Base-by-base conservation (phyloP, 1,140 invertebrate genomes). In the Harlomillsia oculata region DNA sequence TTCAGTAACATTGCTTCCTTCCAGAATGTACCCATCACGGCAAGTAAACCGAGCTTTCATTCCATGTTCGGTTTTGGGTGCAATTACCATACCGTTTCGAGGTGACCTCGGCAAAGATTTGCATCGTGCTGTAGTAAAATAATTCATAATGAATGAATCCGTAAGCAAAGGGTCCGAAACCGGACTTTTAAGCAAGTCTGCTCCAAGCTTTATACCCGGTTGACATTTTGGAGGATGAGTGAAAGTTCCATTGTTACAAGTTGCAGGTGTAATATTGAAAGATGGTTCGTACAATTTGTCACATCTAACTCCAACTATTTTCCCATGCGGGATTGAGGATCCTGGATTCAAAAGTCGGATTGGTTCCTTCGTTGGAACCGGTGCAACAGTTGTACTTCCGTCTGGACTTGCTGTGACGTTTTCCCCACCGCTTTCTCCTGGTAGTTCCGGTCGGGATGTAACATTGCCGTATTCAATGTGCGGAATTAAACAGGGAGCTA, bases 211-310 rank as follows among this genome's bases (percentile, higher is more conserved):
- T n/a, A n/a, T 77, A 65, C 88, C 87, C 26, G 92, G 91, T 46
- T 84, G 80, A 74, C 92, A 97, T 43, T 80, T 79, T 0, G 93
- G 95, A 59, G 95, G 85, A 63, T 92, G 84, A 0, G 86, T 86
- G 92, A 93, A 98, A 0, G 91, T 94, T 8, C 93, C 93, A 68
- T 97, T 97, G 68, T 91, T 86, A 68, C 95, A 99, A 0, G 79
- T 81, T 1, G 88, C 80, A 0, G 84, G 80, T 0, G 80, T 79
- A 40, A 79, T 79, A 63, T 82, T 84, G 6, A 81, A 81, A 5
- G 82, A 76, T 16, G 69, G 67, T 69, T 97, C 93, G 66, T 91
- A 93, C 63, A 90, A 82, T 52, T 83, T 75, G 52, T 89, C 82
- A 67, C 95, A 98, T 40, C 82, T 78, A 0, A 97, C 87, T 18